phyloP scores from a whole-genome alignment of 1,140 invertebrate species.

The Macrostomum lignano region DNA sequence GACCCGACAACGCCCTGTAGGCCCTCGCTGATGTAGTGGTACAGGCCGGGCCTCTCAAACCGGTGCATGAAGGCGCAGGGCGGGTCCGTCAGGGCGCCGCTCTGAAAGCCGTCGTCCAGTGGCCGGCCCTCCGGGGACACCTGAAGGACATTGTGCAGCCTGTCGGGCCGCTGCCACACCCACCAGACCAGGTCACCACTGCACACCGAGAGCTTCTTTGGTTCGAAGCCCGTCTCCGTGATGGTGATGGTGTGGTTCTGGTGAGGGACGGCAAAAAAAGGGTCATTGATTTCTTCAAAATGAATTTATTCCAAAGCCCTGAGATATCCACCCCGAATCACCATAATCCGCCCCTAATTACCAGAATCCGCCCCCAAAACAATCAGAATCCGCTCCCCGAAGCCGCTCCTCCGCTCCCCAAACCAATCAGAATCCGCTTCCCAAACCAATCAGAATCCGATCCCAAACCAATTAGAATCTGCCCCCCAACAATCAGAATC shows the following conservation, averaged over 20 bases:
- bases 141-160: constrained; percentile 24
- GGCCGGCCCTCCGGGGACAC: constrained; percentile 18
- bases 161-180: constrained; percentile 24
- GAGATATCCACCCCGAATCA: not conserved
- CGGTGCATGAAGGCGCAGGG: constrained; percentile 23
- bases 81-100: constrained; percentile 17
- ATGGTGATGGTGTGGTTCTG: constrained; percentile 25
- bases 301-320: not conserved
- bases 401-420: not conserved
- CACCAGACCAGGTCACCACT: constrained; percentile 26
- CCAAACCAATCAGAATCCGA: not conserved
- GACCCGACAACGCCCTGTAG: too few species aligned
- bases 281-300: constrained; percentile 1
- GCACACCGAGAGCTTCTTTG: constrained; percentile 18
- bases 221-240: constrained; percentile 24
- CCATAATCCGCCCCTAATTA: not conserved
- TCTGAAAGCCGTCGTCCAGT: constrained; percentile 19
- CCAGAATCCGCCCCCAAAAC: not conserved
- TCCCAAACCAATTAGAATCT: too few species aligned
- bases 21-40: too few species aligned
- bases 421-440: not conserved
- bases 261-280: constrained; percentile 7
- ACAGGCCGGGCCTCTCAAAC: constrained; percentile 19
- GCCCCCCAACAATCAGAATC: too few species aligned
- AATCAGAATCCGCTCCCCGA: not conserved